Evolutionary conservation across 2,888 invertebrate species (phyloP), one percentile per base, ranked within the genome.

Genomic region (Coecobrya sp.): DNA sequence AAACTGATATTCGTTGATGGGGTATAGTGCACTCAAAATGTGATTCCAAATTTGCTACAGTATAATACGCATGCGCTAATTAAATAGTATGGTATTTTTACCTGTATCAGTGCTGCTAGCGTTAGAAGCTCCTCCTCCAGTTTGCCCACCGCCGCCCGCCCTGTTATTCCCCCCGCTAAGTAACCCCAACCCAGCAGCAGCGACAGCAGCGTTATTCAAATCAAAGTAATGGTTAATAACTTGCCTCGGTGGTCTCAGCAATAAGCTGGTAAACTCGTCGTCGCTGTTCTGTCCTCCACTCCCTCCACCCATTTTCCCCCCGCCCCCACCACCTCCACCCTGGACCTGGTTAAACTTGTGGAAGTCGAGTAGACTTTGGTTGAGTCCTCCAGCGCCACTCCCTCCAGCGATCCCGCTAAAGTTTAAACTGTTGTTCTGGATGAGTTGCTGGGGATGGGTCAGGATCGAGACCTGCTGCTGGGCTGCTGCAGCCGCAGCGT

Each of bases 221-320:
- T 89, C 89, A 89, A 89, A 89, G 70, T 89, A 89, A 19, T 89
- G 89, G 49, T 89, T 89, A 70, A 90, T 86, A 88, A 93, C 92
- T 79, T 89, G 59, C 88, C 93, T 86, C n/a, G 91, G 89, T 65
- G 94, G 93, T 70, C 93, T 86, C 7, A 93, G 92, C 19, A 94
- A 85, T n/a, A 93, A 84, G 45, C 84, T 86, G 16, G 93, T 84
- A 70, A 93, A 93, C 73, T 93, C 93, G 55, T 94, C 94, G 49
- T 94, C 92, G n/a, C 79, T 87, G 11, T 55, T 27, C 22, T 36
- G 36, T 36, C 36, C 36, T 36, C 36, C 36, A 7, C 36, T 36
- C 36, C 36, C 36, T 4, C 36, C 36, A 7, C 36, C 36, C 36
- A 36, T 36, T 36, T 36, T 36, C 2, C 36, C 36, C 7, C 36